Base-by-base conservation (phyloP, 2,888 invertebrate species). In the Drosophila mercatorum region DNA sequence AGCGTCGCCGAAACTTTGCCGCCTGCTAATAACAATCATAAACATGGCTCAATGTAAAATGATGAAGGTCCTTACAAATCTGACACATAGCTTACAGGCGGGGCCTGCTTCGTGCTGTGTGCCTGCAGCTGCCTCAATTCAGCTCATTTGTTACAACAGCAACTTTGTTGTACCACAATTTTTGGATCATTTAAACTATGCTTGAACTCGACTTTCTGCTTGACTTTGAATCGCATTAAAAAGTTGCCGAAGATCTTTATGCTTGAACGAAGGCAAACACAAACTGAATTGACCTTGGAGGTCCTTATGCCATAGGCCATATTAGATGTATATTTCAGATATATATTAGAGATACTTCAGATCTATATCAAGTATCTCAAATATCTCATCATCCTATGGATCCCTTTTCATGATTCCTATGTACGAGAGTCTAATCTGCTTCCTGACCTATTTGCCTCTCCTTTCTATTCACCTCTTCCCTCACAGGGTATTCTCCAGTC, bases 1-100 rank as follows among this genome's bases (percentile, higher is more conserved):
- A 86, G 86, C 82, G 44, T 52, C 69, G 75, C 52, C 53, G 56
- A 68, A 78, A 80, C 51, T 76, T 83, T 78, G 53, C 59, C 70
- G 64, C 65, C 62, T 70, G 72, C 78, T 80, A 80, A 82, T 82
- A 81, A 81, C 77, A 81, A 82, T 82, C 78, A 82, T 76, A 77
- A 80, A 78, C 76, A 78, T 78, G 74, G 59, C 70, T 66, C 63
- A 79, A 69, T 79, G 78, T 41, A 69, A 79, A 87, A 87, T 78
- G 83, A 80, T 72, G 83, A 62, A 82, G 88, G 82, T 74, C 62
- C 74, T 74, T 68, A 61, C 55, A 68, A 75, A 81, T 78, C 68
- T 83, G 85, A 88, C 85, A 85, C 72, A 81, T 74, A 68, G 88
- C 85, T 68, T 51, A 14, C 41, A 26, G 49, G 52, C 5, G 26